Evolutionary conservation across 2,797 vertebrate genomes (phyloP), one percentile per base, ranked within the genome.

Genomic region (Ataeniobius toweri): DNA sequence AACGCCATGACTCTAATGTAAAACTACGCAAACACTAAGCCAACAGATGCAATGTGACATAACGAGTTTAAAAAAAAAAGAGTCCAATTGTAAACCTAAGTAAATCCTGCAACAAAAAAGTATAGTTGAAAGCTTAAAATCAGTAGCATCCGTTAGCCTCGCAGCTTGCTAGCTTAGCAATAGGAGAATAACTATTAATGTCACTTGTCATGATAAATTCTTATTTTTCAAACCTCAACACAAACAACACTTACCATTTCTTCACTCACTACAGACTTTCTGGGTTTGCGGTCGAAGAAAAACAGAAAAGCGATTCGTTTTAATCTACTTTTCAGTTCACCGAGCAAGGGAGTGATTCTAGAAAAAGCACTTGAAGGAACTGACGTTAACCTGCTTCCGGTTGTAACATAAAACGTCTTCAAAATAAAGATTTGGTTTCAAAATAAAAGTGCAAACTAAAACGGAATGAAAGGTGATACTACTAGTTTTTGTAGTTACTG

Each of bases 201-300:
- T 41, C 22, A 2, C 12, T 8, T 0, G 46, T 75, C 13, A 28
- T 1, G 6, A 1, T 7, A 0, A 28, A 46, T 51, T 78, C 67
- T 67, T 24, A 56, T 4, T 1, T 28, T 13, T 31, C 39, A 2
- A 55, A 58, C 55, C 3, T 0, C 24, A 4, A 80, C 80, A 74
- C 1, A 69, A 74, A 76, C 28, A 20, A 31, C 1, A 22, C 88
- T 90, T 83, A 94, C 94, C 94, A 95, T 95, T 13, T 87, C 86
- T 78, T 46, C 69, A 18, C 22, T 78, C 71, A 74, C 28, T 59
- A 31, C 55, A 48, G 63, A 76, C 3, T 10, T 10, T 50, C 20
- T 24, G 5, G 70, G 8, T 26, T 41, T 31, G 39, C 12, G 4
- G 1, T 0, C 3, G 26, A 67, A 46, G 6, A 1, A 79, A 81